Evolutionary conservation across 2,888 invertebrate species (phyloP), one percentile per base, ranked within the genome.

Genomic region (Drosophila algonquin): DNA sequence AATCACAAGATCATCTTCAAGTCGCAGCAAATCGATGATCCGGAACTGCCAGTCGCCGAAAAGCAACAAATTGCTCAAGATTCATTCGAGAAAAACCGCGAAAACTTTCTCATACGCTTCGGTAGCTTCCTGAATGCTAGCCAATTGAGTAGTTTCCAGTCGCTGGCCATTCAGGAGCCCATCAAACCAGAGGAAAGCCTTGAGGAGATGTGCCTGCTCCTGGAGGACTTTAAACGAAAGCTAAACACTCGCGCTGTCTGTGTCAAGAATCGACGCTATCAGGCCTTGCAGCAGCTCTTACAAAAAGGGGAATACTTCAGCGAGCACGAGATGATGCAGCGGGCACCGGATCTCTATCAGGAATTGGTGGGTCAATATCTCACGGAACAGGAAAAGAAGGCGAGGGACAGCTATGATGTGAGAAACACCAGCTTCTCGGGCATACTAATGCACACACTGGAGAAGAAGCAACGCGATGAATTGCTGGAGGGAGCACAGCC

Each of bases 291-390:
- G 83, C 93, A 95, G 84, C 91, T 98, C 76, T 93, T 96, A 46
- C 60, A 81, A 8, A 93, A 94, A 57, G 94, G 90, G 4, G 93
- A 94, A 30, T 98, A 98, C 92, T 99, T 99, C 89, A 96, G 96
- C 90, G 98, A 98, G 91, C 95, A 94, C 70, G 96, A 97, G 93
- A 99, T 99, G 98, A 97, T 97, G 95, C 95, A 95, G 79, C 93
- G 99, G 69, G 97, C 98, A 91, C 99, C 98, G 1, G 93, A 97
- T 59, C 92, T 98, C 0, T 99, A 97, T 92, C 97, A 98, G 76
- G 96, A 98, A 87, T 93, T 99, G 78, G 94, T 99, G 50, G 98
- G 98, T 0, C 96, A 96, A 87, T 98, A 96, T 91, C 92, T 98
- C 76, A 95, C 96, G 3, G 95, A 95, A 64, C 94, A 95, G 35